Conservation (phyloP, 2,888 invertebrate species). For the Tigriopus californicus region DNA sequence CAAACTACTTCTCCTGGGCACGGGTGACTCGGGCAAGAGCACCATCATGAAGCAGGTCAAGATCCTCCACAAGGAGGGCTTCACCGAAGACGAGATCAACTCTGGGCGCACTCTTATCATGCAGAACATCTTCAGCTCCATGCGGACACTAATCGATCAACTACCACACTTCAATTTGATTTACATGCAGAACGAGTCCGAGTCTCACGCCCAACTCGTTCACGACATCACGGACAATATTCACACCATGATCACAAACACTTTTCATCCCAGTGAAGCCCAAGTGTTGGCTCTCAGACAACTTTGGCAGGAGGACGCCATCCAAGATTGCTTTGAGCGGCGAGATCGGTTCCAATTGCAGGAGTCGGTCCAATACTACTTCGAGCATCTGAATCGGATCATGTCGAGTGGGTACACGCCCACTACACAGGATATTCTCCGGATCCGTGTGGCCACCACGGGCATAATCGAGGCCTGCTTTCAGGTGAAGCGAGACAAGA, state of each 20-base stretch:
- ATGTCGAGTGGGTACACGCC: neutral
- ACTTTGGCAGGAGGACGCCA: neutral
- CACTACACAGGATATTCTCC: neutral
- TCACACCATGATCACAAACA: too few relatives aligned
- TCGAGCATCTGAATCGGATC: neutral
- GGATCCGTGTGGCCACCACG: neutral
- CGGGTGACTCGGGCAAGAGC: conserved; percentile 47
- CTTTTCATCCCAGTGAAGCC: too few relatives aligned
- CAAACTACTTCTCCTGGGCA: conserved; percentile 27
- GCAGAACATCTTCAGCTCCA: too few relatives aligned
- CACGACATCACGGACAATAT: too few relatives aligned
- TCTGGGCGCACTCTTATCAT: too few relatives aligned
- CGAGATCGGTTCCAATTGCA: neutral
- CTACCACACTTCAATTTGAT: too few relatives aligned
- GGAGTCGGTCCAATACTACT: neutral
- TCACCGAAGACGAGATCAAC: conserved; percentile 35
- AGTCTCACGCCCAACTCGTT: too few relatives aligned
- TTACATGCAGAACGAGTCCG: too few relatives aligned
- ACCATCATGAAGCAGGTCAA: conserved; percentile 49
- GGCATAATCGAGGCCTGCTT: neutral
- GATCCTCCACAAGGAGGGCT: conserved; percentile 46
- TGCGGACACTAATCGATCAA: too few relatives aligned
- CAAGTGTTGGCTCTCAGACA: neutral
- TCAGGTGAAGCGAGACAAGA: neutral
- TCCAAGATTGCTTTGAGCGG: neutral